These are phyloP conservation scores for Branchipolynoe longqiensis DNA, from an alignment of 2,888 invertebrate species.

Conservation along the genomic window DNA sequence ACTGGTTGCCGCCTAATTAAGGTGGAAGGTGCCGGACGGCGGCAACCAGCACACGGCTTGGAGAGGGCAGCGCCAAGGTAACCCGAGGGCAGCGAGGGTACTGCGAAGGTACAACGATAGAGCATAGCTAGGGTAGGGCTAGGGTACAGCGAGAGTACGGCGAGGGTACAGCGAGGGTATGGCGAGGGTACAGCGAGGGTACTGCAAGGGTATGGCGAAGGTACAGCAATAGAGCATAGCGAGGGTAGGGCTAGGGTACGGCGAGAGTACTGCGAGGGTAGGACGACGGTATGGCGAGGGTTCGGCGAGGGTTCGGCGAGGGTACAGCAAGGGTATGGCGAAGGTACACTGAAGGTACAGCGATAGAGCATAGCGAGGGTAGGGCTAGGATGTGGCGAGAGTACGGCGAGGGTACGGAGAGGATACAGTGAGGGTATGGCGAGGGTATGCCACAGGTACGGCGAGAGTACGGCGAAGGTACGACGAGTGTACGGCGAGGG, in stretches of 20 bases:
- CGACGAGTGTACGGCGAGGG: background rate
- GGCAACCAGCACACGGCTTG: too few species aligned
- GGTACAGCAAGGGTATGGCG: background rate
- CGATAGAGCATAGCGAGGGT: background rate
- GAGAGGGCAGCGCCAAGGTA: too few species aligned
- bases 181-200: background rate
- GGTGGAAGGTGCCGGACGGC: too few species aligned
- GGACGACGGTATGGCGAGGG: background rate
- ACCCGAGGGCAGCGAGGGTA: too few species aligned
- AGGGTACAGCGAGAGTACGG: too few species aligned
- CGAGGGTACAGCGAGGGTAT: too few species aligned
- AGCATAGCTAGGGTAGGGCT: too few species aligned
- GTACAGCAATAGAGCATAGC: background rate
- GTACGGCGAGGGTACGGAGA: background rate
- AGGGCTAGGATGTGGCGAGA: background rate
- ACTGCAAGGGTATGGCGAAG: too few species aligned
- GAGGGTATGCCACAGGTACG: background rate
- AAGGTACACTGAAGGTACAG: background rate
- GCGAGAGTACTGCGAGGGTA: too few species aligned
- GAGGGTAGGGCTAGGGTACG: too few species aligned
- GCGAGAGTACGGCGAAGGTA: background rate
- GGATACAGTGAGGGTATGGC: background rate
- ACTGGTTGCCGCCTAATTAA: too few species aligned
- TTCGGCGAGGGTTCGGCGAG: background rate
- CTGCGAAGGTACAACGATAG: too few species aligned